A percentile compares a stretch with the other conserved stretches of the same genome.
phyloP scores from a whole-genome alignment of 2,888 invertebrate species.

The Eudemis profundana region DNA sequence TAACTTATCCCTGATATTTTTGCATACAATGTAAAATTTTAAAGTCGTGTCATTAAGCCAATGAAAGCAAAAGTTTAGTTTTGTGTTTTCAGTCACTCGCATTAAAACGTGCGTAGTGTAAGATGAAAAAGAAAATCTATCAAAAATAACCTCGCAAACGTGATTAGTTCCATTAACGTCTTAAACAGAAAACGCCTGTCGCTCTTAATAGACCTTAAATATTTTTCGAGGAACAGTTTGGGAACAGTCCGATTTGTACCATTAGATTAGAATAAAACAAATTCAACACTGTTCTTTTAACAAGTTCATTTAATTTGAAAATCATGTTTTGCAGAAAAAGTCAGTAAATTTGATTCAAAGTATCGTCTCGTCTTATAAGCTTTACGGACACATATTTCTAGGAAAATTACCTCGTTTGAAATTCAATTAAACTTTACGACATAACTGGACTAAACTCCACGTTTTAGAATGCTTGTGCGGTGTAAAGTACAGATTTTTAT shows the following conservation, averaged over 20 bases:
- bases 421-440: background rate
- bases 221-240: too few species aligned
- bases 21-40: background rate
- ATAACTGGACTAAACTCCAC: background rate
- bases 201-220: too few species aligned
- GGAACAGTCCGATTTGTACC: too few species aligned
- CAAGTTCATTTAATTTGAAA: too few species aligned
- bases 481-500: background rate
- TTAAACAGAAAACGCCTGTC: too few species aligned
- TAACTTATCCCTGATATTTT: slow-evolving; percentile 1
- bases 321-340: too few species aligned
- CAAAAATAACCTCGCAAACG: too few species aligned
- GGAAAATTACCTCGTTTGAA: background rate
- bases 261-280: too few species aligned
- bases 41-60: background rate
- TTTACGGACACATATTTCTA: background rate
- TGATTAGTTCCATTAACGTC: too few species aligned
- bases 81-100: slow-evolving; percentile 1
- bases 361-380: background rate
- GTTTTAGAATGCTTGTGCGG: background rate
- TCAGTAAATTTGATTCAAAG: too few species aligned
- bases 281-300: too few species aligned
- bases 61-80: too few species aligned
- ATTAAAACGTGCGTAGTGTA: slow-evolving; percentile 16
- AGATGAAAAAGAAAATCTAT: slow-evolving; percentile 10